Base-by-base conservation (phyloP, 2,113 vertebrate genomes). In the Thalassoma bifasciatum region DNA sequence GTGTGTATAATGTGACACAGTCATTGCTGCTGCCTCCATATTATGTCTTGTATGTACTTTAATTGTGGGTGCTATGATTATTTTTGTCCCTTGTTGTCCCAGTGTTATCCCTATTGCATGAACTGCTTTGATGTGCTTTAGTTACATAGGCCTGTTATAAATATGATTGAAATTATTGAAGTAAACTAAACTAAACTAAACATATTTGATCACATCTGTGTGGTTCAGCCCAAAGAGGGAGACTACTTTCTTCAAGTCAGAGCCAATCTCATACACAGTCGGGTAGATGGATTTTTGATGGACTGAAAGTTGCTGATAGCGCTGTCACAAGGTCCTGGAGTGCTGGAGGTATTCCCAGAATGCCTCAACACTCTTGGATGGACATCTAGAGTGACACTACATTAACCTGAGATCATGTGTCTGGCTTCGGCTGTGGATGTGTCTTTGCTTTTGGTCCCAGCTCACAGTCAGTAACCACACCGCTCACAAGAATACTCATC, bases 351-450 rank as follows among this genome's bases (percentile, higher is more conserved):
- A 62, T 75, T 78, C 72, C 74, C 70, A 79, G 69, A 81, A 83
- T 67, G 72, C 42, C 66, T 81, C 77, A 81, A 76, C 65, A 72
- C 54, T 30, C 47, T 4, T 58, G 49, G 63, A 79, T 51, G 30
- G 63, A 74, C 66, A 79, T 82, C 52, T 66, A 65, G 72, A 79
- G 75, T 78, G 84, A 75, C 74, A 73, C 80, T 37, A 66, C 66
- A 42, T 70, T 73, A 77, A 58, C 70, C 52, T 40, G 70, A 76
- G 62, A 82, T 77, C 57, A 73, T 64, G 56, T 70, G 52, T 85
- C 63, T 49, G 63, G 50, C 21, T 80, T 83, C 75, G 79, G 67
- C 61, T 75, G 46, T 47, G 14, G 4, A 63, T 26, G 26, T 10
- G 5, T 70, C n/a, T 60, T 71, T 17, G 62, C 19, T 42, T n/a